Conservation (phyloP, 2,888 invertebrate genomes). For the Achlya flavicornis region DNA sequence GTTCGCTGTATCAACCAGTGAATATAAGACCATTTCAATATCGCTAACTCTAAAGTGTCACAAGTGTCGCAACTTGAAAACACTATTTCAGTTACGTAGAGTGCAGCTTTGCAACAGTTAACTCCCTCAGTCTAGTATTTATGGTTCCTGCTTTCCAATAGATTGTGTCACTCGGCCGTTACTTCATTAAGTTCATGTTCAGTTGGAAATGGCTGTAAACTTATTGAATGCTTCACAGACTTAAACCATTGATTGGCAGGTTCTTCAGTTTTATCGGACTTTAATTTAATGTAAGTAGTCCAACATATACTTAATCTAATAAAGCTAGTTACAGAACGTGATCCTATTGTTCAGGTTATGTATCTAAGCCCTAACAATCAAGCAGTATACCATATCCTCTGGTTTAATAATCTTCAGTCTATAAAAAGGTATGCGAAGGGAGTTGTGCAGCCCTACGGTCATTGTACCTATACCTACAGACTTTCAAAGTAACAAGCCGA, state of each 20-base stretch:
- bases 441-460: slow-evolving; percentile 22
- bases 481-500: slow-evolving; percentile 32
- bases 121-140: slow-evolving; percentile 1
- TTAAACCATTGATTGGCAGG: no score
- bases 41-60: neutral
- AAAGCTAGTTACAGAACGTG: no score
- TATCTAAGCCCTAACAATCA: neutral
- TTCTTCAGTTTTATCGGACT: no score
- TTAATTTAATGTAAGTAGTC: no score
- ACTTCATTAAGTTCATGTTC: neutral
- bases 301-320: no score
- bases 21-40: neutral
- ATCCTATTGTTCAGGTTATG: neutral
- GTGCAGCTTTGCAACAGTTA: neutral
- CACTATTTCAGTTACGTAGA: neutral
- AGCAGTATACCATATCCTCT: neutral
- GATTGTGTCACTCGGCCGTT: neutral
- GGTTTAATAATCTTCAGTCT: neutral
- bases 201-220: neutral
- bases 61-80: neutral
- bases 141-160: slow-evolving; percentile 1
- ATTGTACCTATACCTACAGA: slow-evolving; percentile 45
- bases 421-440: neutral
- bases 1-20: neutral
- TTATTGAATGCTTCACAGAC: neutral